phyloP scores from a whole-genome alignment of 2,888 invertebrate species.

The Cephus sareptanus region DNA sequence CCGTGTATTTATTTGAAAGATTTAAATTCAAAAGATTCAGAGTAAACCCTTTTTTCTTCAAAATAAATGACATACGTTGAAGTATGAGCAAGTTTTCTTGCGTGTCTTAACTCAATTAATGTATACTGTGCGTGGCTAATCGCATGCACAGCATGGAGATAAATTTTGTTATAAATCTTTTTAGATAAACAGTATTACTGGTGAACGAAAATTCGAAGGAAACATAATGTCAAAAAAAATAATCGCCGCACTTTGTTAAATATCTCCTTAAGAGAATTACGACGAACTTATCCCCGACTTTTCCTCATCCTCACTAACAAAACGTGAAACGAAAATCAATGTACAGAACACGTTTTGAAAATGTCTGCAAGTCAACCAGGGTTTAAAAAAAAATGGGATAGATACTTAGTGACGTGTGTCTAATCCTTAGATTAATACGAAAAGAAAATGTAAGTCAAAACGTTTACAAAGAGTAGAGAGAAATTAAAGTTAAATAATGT shows the following conservation, averaged over 20 bases:
- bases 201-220: not conserved
- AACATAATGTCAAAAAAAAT: not conserved
- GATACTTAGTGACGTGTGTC: not conserved
- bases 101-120: not conserved
- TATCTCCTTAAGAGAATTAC: not conserved
- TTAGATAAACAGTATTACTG: not conserved
- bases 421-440: slow-evolving; percentile 5
- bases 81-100: not conserved
- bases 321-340: not conserved
- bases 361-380: slow-evolving; percentile 2
- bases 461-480: slow-evolving; percentile 8
- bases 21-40: not conserved
- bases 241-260: not conserved
- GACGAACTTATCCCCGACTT: not conserved
- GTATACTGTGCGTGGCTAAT: not conserved
- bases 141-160: not conserved
- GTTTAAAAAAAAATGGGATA: not conserved
- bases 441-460: slow-evolving; percentile 29
- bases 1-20: not conserved
- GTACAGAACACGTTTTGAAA: not conserved
- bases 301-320: not conserved
- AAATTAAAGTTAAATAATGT: not conserved
- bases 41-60: no score
- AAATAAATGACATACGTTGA: not conserved
- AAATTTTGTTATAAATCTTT: not conserved